Evolutionary conservation across 2,888 invertebrate species (phyloP), one percentile per base, ranked within the genome.

Genomic region (Danaus chrysippus): DNA sequence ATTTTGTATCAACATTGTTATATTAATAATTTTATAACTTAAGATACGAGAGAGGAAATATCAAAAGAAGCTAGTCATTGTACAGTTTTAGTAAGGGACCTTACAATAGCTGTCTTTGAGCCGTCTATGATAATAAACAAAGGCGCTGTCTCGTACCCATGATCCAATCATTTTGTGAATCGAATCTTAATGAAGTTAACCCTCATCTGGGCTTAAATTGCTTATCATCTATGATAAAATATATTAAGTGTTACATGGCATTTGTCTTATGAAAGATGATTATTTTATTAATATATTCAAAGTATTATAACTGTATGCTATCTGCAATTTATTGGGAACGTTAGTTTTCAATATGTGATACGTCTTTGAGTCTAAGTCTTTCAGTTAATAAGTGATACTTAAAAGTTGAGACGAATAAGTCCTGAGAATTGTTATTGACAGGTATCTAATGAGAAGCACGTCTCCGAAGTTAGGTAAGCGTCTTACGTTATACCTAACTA

Each of bases 131-230:
- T 54, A 46, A 54, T 56, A 59, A 66, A 62, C 64, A 66, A 64
- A 64, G 61, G 58, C 61, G 54, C 58, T 59, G 57, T 46, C 55
- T 46, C 56, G 49, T 52, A 49, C 52, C 61, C 54, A 59, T 62
- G 61, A 66, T 66, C 64, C 66, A 66, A 66, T 66, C 66, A 59
- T 57, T 43, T 43, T 59, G 64, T 66, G 64, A 59, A 64, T 66
- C 64, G 66, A 65, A 66, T 64, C 61, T 59, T 58, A 65, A 68
- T 65, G 62, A 65, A 61, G 58, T 59, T 56, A 57, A 63, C 67
- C 67, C 62, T 63, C 63, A 63, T 61, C 62, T 55, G 56, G 62
- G 65, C 63, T 62, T 66, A 65, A 68, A 68, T 68, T 67, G 62
- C 64, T 67, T 62, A 67, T 68, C 60, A 64, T 64, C 49, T 46